Base-by-base conservation (phyloP, 2,113 vertebrate species). In the Empidonax alnorum region DNA sequence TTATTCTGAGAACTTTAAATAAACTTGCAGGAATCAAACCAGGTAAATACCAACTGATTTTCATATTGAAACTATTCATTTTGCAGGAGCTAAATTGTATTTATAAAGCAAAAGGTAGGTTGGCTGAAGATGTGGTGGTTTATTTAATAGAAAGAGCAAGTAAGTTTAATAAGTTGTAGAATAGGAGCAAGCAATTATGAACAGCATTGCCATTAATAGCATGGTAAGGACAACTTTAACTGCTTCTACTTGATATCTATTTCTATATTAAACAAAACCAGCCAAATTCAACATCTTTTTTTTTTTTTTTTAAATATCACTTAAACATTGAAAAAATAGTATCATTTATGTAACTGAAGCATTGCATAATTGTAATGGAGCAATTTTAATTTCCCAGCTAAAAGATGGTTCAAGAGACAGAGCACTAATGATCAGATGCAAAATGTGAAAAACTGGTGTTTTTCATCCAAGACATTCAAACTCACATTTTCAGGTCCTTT, bases 401-500 rank as follows among this genome's bases (percentile, higher is more conserved):
- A 35, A 55, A 67, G 31, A 44, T 1, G 5, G 31, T 14, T 84
- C 30, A 50, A 69, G 58, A 71, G 46, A 74, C 33, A 66, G 3
- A 50, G 19, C 28, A 56, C 6, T 4, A 59, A 84, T 0, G 12
- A 73, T 39, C 20, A 72, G 3, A 8, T 1, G 8, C 5, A 22
- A 74, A 83, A 17, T 3, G 58, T 2, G 22, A 46, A 93, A 42
- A 28, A 27, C 16, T 7, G 30, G 7, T 6, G 76, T 39, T 50
- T 2, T 1, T 58, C 27, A 27, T 7, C 44, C 18, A 50, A 59
- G 41, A 24, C 31, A 44, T 11, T 81, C 55, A 1, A 76, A 98
- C 99, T 98, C 94, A 99, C 99, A 50, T 99, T 99, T 97, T 99
- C 99, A 42, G 99, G 99, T 35, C 99, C 99, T 98, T 99, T 99